Conservation (phyloP, 2,113 vertebrate species). For the Urocynchramus pylzowi region DNA sequence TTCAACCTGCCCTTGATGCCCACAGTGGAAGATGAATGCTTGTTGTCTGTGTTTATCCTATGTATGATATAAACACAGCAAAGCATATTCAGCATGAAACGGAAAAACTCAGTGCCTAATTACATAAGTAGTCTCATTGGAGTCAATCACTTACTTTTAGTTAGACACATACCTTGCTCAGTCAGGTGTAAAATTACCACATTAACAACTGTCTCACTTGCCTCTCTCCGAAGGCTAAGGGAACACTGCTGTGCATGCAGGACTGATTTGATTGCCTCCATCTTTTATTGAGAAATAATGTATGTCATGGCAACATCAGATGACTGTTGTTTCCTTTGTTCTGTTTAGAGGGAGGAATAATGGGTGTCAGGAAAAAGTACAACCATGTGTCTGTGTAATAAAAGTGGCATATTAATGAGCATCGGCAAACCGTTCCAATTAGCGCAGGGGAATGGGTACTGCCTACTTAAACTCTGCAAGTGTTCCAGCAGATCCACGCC, state of each 20-base stretch:
- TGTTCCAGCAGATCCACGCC: not conserved
- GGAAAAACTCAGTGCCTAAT: not conserved
- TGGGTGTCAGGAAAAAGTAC: not conserved
- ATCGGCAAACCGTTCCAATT: not conserved
- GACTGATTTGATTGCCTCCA: not conserved
- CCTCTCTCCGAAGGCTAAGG: not conserved
- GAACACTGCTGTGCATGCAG: not conserved
- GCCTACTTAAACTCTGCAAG: not conserved
- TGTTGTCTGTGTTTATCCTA: not conserved
- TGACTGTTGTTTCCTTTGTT: not conserved
- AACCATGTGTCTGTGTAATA: not conserved
- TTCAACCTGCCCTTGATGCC: not conserved
- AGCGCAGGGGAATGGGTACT: not conserved
- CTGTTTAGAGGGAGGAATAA: slow-evolving; percentile 18
- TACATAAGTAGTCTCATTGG: not conserved
- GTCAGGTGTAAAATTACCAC: slow-evolving; percentile 34
- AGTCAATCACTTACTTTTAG: slow-evolving; percentile 15
- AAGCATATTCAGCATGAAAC: not conserved
- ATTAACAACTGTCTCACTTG: not conserved
- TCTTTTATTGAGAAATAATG: not conserved
- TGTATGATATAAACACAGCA: not conserved
- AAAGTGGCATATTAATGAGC: not conserved
- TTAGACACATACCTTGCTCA: slow-evolving; percentile 27
- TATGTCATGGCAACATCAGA: slow-evolving; percentile 5
- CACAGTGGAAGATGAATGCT: not conserved